Conservation (phyloP, 2,797 vertebrate genomes). For the Phyllotis vaccarum region DNA sequence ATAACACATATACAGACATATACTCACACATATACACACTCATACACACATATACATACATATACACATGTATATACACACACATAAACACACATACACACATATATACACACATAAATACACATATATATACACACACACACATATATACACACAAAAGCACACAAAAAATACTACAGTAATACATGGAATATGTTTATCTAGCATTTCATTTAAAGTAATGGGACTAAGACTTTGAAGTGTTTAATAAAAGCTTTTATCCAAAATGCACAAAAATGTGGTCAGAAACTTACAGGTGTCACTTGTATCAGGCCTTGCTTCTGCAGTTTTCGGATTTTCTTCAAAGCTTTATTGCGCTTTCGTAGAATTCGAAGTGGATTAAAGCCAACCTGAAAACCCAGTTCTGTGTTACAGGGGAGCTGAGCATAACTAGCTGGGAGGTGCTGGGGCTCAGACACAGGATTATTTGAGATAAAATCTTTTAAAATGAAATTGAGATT, state of each 20-base stretch:
- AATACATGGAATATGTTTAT: not conserved
- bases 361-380: conserved; percentile 93
- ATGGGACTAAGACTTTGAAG: not conserved
- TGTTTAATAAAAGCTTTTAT: conserved; percentile 17
- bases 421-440: not conserved
- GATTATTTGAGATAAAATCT: not conserved
- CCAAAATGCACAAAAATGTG: not conserved
- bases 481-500: not conserved
- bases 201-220: conserved; percentile 12
- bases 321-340: conserved; percentile 92
- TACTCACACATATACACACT: too few relatives aligned
- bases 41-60: too few relatives aligned
- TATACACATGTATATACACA: too few relatives aligned
- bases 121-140: too few relatives aligned
- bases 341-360: conserved; percentile 96
- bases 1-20: too few relatives aligned
- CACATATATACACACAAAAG: too few relatives aligned
- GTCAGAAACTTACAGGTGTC: conserved; percentile 89
- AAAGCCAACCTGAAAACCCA: conserved; percentile 92
- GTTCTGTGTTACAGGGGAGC: conserved; percentile 44
- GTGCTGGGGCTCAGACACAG: not conserved
- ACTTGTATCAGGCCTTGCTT: conserved; percentile 92
- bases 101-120: too few relatives aligned
- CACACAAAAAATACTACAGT: not conserved
- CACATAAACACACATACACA: too few relatives aligned